These are phyloP conservation scores for Ellobius talpinus DNA, from an alignment of 2,113 vertebrate species.

Conservation along the genomic window DNA sequence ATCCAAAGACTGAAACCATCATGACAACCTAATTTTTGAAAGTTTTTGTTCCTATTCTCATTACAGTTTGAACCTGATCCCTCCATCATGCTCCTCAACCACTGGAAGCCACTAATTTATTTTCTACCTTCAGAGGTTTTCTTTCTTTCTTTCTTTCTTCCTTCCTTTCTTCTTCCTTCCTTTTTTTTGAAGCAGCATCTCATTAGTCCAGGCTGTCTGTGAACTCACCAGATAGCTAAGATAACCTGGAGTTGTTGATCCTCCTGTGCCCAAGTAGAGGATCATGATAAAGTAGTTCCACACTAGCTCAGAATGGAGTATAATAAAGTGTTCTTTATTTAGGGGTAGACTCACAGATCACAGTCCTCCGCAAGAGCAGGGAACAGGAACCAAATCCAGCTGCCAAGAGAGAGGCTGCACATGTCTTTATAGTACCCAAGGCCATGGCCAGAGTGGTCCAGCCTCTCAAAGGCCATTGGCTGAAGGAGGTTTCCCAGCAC, in stretches of 20 bases:
- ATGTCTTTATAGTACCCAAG: no score
- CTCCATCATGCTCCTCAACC: not conserved
- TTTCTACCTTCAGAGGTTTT: not conserved
- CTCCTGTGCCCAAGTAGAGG: no score
- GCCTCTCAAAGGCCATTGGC: no score
- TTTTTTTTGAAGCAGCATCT: not conserved
- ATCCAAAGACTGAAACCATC: not conserved
- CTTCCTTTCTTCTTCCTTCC: fast-evolving
- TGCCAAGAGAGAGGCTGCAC: no score
- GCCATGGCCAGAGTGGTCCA: no score
- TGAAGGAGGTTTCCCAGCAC: no score
- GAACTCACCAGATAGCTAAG: not conserved
- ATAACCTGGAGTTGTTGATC: not conserved
- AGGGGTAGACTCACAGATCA: no score
- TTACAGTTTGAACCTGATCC: not conserved
- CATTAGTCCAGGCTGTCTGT: not conserved
- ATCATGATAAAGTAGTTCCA: no score
- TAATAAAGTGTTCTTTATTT: no score
- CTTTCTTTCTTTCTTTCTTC: not conserved
- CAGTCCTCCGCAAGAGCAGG: no score
- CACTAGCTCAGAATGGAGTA: no score
- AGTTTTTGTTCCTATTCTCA: not conserved
- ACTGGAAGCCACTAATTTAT: not conserved
- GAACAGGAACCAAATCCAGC: no score
- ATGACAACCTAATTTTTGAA: not conserved